Conservation (phyloP, 2,888 invertebrate species). For the Acleris holmiana region DNA sequence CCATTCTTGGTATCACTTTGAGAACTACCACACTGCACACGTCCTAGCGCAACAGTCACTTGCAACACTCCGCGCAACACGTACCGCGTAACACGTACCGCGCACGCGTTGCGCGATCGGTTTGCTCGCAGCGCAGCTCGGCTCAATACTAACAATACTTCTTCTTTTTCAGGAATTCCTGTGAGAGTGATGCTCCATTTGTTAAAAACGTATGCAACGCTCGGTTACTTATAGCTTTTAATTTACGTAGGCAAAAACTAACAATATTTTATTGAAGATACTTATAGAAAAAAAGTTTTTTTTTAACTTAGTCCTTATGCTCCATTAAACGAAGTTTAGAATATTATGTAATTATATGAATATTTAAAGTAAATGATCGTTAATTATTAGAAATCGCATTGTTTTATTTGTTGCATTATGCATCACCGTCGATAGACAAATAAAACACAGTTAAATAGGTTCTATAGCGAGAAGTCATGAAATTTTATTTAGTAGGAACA, state of each 20-base stretch:
- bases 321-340: conserved; percentile 70
- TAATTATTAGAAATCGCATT: conserved; percentile 77
- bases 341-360: conserved; percentile 80
- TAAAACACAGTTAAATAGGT: not conserved
- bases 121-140: not conserved
- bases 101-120: conserved; percentile 1
- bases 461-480: not conserved
- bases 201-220: conserved; percentile 97
- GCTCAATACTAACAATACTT: conserved; percentile 37
- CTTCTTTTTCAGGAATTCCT: conserved; percentile 90
- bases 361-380: conserved; percentile 84
- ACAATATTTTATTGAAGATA: conserved; percentile 72
- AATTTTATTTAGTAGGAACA: conserved; percentile 28
- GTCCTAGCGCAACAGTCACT: not conserved
- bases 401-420: conserved; percentile 52
- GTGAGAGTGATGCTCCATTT: conserved; percentile 94
- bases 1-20: not conserved
- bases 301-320: conserved; percentile 76
- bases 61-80: conserved; percentile 7
- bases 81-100: not conserved
- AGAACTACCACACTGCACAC: not conserved
- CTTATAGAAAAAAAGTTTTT: conserved; percentile 58
- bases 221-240: conserved; percentile 97
- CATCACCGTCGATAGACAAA: not conserved
- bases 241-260: conserved; percentile 81